phyloP scores from a whole-genome alignment of 2,797 vertebrate genomes.

The Gallinago solitaria region DNA sequence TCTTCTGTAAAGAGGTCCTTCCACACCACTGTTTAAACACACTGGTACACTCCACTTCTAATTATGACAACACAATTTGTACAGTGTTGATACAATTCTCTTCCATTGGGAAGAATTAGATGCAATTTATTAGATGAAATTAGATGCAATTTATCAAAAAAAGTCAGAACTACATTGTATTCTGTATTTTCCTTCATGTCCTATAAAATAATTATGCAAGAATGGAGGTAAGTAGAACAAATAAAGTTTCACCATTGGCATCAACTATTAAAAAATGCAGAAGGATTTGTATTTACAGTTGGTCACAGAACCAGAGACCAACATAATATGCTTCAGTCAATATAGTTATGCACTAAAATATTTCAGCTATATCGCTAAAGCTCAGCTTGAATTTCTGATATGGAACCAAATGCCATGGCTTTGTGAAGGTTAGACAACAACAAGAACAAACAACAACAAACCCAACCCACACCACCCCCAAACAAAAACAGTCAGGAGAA shows the following conservation, averaged over 20 bases:
- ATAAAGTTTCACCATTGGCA: background rate
- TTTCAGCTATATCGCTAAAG: background rate
- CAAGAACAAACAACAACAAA: background rate
- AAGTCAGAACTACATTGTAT: background rate
- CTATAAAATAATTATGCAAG: background rate
- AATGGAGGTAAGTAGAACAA: background rate
- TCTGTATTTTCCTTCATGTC: background rate
- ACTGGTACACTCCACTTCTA: background rate
- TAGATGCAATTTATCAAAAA: background rate
- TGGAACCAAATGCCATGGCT: background rate
- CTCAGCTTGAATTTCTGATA: background rate
- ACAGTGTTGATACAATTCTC: background rate
- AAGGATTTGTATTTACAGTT: background rate
- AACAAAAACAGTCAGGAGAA: background rate
- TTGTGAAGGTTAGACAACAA: background rate
- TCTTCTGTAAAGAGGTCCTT: background rate
- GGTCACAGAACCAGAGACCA: background rate
- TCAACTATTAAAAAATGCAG: background rate
- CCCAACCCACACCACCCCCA: too few species aligned
- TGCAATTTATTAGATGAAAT: background rate
- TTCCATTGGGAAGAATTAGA: background rate
- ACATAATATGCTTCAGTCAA: background rate
- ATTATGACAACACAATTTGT: background rate
- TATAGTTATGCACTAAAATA: background rate
- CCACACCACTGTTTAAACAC: background rate